A percentile compares a stretch with the other conserved stretches of the same genome.
Evolutionary conservation across 2,797 vertebrate genomes (phyloP).

Genomic region (Pseudochirops corinnae): DNA sequence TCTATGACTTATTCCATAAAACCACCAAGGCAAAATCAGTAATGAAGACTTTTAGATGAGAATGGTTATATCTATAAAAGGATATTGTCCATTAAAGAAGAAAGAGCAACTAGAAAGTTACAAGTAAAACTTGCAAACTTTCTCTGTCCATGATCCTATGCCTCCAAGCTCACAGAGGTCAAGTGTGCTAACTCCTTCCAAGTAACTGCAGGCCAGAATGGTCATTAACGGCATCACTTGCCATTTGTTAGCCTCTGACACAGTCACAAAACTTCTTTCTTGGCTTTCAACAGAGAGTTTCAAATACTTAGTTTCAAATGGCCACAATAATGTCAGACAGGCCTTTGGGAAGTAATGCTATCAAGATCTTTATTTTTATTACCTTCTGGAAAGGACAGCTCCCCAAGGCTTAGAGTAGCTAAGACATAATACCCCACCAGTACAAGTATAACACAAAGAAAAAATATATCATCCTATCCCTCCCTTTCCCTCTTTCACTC

Average conservation of each 20-base stretch:
- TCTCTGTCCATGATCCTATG: background rate
- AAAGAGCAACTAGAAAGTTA: background rate
- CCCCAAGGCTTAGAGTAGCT: constrained; percentile 25
- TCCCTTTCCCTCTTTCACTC: background rate
- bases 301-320: constrained; percentile 10
- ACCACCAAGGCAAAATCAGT: background rate
- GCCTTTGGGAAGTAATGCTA: constrained; percentile 22
- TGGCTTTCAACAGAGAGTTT: constrained; percentile 27
- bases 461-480: background rate
- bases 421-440: background rate
- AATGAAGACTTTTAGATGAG: background rate
- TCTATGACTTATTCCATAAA: background rate
- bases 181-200: background rate
- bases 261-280: constrained; percentile 24
- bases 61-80: background rate
- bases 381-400: constrained; percentile 34
- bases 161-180: background rate
- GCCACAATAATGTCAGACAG: background rate
- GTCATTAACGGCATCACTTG: background rate
- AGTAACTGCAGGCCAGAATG: background rate
- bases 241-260: constrained; percentile 11
- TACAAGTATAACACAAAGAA: background rate
- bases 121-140: background rate
- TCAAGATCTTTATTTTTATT: constrained; percentile 40
- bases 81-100: background rate